Conservation (phyloP, 2,888 invertebrate genomes). For the Julus scanicus region DNA sequence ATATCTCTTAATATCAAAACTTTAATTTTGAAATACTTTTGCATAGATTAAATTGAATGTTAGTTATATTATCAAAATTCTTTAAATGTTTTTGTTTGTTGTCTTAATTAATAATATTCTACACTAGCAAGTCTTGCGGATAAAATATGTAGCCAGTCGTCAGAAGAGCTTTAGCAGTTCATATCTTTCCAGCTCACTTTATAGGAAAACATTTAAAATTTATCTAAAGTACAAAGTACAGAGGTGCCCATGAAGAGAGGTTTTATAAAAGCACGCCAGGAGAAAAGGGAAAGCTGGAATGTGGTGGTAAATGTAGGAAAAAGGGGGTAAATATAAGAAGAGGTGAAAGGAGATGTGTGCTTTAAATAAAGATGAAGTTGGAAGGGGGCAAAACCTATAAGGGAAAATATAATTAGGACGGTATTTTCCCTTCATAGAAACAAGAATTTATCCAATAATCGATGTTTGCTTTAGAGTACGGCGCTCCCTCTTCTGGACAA, state of each 20-base stretch:
- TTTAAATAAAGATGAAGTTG: conserved; percentile 35
- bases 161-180: neutral
- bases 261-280: neutral
- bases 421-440: neutral
- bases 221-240: neutral
- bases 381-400: neutral
- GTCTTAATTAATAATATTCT: no score
- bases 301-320: neutral
- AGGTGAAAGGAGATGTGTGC: conserved; percentile 35
- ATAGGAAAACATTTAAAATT: neutral
- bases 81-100: no score
- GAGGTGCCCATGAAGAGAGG: neutral
- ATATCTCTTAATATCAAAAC: no score
- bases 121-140: no score
- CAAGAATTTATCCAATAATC: conserved; percentile 38
- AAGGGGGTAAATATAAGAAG: neutral
- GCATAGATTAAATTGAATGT: no score
- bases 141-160: no score
- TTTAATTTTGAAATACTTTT: no score
- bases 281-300: neutral
- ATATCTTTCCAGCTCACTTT: neutral
- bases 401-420: neutral
- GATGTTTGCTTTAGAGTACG: neutral
- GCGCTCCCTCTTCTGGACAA: conserved; percentile 31
- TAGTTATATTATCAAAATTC: no score